A percentile compares a stretch with the other conserved stretches of the same genome.
These are phyloP conservation scores for Alcedo quadribrachys DNA, from an alignment of 2,797 vertebrate genomes.

Conservation along the genomic window DNA sequence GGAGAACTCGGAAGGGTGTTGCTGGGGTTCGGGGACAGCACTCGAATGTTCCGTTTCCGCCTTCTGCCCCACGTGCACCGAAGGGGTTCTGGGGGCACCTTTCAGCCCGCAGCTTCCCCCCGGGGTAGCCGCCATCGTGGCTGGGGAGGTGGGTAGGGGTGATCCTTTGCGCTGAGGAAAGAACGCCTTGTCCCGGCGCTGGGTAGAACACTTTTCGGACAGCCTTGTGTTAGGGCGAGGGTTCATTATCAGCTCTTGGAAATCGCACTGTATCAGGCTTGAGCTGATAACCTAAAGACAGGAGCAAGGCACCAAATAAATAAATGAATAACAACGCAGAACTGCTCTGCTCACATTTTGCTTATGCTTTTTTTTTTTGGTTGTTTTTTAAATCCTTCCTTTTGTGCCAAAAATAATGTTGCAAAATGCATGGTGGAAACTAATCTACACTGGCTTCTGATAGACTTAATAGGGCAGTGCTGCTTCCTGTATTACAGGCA, in stretches of 20 bases:
- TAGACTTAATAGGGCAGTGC: not conserved
- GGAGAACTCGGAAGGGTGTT: not conserved
- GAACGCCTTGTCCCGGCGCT: not conserved
- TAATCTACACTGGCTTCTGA: not conserved
- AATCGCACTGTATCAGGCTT: not conserved
- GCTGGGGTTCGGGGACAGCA: not conserved
- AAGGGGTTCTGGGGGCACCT: not conserved
- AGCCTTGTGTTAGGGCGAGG: not conserved
- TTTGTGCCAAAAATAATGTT: constrained; percentile 7
- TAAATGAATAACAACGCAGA: not conserved
- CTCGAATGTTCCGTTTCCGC: not conserved
- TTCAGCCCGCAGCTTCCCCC: not conserved
- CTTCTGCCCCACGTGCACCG: not conserved
- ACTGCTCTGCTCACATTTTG: not conserved
- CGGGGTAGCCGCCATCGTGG: not conserved
- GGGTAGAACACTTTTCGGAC: not conserved
- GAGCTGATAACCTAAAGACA: not conserved
- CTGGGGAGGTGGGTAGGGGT: not conserved
- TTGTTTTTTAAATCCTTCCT: not conserved
- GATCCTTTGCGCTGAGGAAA: not conserved
- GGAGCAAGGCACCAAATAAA: not conserved
- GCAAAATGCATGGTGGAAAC: not conserved
- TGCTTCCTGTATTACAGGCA: constrained; percentile 7
- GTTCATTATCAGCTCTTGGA: constrained; percentile 2
- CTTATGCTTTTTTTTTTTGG: not conserved